phyloP scores from a whole-genome alignment of 2,888 invertebrate genomes.

The Troilus luridus region DNA sequence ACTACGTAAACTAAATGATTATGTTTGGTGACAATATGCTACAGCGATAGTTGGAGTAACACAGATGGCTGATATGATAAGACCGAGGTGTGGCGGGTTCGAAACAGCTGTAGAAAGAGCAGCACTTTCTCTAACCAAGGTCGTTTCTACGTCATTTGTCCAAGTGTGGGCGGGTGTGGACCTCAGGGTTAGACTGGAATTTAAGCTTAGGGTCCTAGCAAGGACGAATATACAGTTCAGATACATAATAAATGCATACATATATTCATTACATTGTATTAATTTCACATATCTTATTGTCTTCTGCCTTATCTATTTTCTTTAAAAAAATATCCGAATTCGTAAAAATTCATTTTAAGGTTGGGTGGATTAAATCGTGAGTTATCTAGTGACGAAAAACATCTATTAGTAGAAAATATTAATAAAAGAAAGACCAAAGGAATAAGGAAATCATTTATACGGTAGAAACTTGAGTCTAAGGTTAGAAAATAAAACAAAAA shows the following conservation, averaged over 20 bases:
- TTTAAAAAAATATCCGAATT: neutral
- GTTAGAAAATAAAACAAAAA: neutral
- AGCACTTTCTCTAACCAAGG: conserved; percentile 18
- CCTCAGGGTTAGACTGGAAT: neutral
- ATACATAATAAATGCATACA: neutral
- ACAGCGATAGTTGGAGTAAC: neutral
- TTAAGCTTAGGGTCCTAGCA: neutral
- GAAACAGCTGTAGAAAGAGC: conserved; percentile 7
- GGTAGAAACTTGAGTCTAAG: neutral
- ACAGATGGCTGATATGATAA: neutral
- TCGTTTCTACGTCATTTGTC: neutral
- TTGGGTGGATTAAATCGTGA: neutral
- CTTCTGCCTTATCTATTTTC: too few species aligned
- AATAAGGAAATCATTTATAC: neutral
- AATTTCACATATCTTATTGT: too few species aligned
- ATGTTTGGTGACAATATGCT: neutral
- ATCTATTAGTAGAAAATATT: neutral
- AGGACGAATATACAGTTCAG: neutral
- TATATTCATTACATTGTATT: neutral
- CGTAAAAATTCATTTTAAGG: neutral
- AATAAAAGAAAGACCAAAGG: neutral
- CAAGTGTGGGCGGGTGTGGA: neutral
- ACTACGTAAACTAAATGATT: neutral
- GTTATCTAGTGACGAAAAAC: neutral
- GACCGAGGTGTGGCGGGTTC: neutral